Evolutionary conservation across 1,140 invertebrate genomes (phyloP), one percentile per base, ranked within the genome.

Genomic region (Scaptomyza hsui): DNA sequence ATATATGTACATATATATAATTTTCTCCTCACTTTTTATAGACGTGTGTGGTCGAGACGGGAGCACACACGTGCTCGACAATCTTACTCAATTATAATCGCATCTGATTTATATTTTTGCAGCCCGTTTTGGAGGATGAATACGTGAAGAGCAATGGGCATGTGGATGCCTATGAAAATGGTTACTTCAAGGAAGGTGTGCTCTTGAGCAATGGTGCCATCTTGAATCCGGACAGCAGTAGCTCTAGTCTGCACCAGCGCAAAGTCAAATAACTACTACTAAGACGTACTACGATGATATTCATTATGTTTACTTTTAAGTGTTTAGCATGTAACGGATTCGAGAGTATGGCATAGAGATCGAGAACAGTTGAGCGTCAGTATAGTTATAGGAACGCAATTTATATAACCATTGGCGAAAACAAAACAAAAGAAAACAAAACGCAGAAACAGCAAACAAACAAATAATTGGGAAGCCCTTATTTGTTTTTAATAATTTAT

Each of bases 101-200:
- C 13, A 19, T 39, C n/a, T 41, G 16, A 37, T 49, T 49, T 59
- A 47, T 7, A 37, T 35, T 19, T 32, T 92, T 91, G n/a, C 77
- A 93, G 92, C 92, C 92, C 55, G 90, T 93, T 16, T 61, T 93
- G 65, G 92, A 92, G 35, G 91, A 92, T 65, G 90, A 92, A 67
- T 72, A 69, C 48, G 77, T 80, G n/a, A 73, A 42, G 52, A 76
- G 72, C 29, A 76, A 70, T 26, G 82, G 81, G 26, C 77, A 78
- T 64, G 64, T 65, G 45, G 86, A 82, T 69, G 80, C 24, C 55
- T 75, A 57, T 42, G 60, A 75, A 65, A 53, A 82, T 26, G 72
- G 81, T 57, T 91, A 78, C 47, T 74, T 89, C 57, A 89, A 90
- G 68, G 89, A 91, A 37, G 89, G 89, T 21, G 86, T 85, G 35